These are phyloP conservation scores for Daphoenositta chrysoptera DNA, from an alignment of 2,113 vertebrate genomes.

Conservation along the genomic window DNA sequence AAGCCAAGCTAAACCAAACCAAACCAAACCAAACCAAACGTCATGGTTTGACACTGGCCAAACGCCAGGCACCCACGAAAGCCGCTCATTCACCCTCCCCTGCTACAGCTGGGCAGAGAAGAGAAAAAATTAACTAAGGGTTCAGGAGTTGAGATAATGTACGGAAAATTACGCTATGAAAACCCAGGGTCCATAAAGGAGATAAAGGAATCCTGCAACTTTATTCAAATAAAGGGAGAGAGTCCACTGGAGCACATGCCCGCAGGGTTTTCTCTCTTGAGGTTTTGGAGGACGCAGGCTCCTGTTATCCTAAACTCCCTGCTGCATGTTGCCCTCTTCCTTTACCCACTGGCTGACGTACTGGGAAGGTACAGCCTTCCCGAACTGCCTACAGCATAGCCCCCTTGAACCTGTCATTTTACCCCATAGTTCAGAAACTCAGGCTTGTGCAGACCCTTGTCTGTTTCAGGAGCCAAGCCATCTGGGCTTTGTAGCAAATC, in stretches of 20 bases:
- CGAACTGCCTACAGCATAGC: fast-evolving
- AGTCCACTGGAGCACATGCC: fast-evolving
- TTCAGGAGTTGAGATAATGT: too few species aligned
- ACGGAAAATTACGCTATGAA: fast-evolving
- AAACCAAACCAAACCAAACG: neutral
- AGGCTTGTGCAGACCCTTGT: neutral
- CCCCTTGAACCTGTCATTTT: neutral
- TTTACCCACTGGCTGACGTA: neutral
- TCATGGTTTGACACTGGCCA: neutral
- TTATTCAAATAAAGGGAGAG: neutral
- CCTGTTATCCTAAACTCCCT: neutral
- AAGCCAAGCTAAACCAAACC: neutral
- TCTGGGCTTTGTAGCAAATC: neutral
- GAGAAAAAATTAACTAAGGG: neutral
- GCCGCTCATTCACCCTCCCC: neutral
- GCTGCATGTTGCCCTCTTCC: fast-evolving
- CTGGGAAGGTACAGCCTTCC: neutral
- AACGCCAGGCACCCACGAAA: neutral
- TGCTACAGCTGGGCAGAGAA: neutral
- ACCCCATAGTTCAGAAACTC: neutral
- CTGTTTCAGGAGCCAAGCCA: neutral
- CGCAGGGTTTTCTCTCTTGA: fast-evolving
- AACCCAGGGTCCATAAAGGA: neutral
- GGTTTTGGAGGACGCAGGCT: fast-evolving
- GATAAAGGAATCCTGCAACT: neutral